Conservation (phyloP, 2,888 invertebrate genomes). For the Cheilosia scutellata region DNA sequence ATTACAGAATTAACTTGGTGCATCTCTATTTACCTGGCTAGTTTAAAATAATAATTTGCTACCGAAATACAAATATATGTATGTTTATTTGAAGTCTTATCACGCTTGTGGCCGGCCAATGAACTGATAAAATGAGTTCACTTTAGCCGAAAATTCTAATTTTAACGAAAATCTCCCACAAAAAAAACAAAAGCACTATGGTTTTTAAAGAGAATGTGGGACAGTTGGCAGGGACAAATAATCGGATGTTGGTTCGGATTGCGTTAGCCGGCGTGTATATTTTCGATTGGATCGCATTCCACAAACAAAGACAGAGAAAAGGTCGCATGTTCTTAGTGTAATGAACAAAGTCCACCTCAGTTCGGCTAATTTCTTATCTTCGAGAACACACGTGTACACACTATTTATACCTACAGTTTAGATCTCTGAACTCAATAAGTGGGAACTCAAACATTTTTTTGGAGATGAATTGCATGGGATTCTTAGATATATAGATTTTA, state of each 20-base stretch:
- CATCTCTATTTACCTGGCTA: slow-evolving; percentile 13
- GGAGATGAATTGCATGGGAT: too few species aligned
- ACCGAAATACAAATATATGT: slow-evolving; percentile 8
- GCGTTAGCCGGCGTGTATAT: slow-evolving; percentile 17
- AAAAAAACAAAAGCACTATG: slow-evolving; percentile 8
- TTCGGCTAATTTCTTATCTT: slow-evolving; percentile 21
- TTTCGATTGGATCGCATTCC: slow-evolving; percentile 34
- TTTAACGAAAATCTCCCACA: slow-evolving; percentile 19
- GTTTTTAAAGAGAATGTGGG: neutral
- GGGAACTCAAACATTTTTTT: too few species aligned
- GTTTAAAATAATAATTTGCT: neutral
- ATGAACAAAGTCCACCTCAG: slow-evolving; percentile 10
- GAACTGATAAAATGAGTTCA: slow-evolving; percentile 43
- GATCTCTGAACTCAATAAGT: neutral
- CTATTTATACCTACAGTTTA: slow-evolving; percentile 14
- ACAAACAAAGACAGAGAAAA: slow-evolving; percentile 14
- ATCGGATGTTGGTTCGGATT: slow-evolving; percentile 31
- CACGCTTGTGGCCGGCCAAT: slow-evolving; percentile 35
- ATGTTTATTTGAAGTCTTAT: slow-evolving; percentile 30
- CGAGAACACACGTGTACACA: slow-evolving; percentile 21
- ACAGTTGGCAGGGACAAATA: slow-evolving; percentile 37
- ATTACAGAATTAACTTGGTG: slow-evolving; percentile 18
- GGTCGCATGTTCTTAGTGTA: slow-evolving; percentile 25
- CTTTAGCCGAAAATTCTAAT: slow-evolving; percentile 15
- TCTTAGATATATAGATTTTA: too few species aligned